A percentile compares a stretch with the other conserved stretches of the same genome.
Evolutionary conservation across 2,797 vertebrate species (phyloP).

Genomic region (Spinibarbus caldwelli): DNA sequence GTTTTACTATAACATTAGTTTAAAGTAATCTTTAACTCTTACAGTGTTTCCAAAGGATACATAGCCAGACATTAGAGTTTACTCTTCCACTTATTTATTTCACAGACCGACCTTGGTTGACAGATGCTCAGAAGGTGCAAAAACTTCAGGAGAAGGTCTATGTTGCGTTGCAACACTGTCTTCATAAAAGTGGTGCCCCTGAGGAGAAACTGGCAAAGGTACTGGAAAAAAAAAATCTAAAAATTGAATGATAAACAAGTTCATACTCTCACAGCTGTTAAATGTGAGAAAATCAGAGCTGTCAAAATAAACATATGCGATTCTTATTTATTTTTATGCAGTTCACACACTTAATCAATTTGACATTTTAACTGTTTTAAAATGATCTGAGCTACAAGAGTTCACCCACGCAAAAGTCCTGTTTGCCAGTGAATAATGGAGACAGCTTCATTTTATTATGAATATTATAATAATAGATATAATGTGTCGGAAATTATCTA

Average conservation of each 20-base stretch:
- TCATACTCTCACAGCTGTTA: constrained; percentile 1
- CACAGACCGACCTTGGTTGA: constrained; percentile 88
- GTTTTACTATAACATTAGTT: constrained; percentile 10
- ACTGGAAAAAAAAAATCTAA: constrained; percentile 25
- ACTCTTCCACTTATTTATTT: not conserved
- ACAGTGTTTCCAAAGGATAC: not conserved
- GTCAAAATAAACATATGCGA: not conserved
- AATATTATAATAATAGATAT: not conserved
- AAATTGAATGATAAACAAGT: not conserved
- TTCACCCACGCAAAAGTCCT: not conserved
- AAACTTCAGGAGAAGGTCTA: constrained; percentile 91
- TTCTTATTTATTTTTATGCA: not conserved
- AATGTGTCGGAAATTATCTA: not conserved
- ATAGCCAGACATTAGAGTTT: not conserved
- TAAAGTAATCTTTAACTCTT: not conserved
- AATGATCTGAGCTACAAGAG: not conserved
- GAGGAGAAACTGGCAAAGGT: constrained; percentile 92
- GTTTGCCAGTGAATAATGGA: not conserved
- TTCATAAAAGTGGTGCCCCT: constrained; percentile 81
- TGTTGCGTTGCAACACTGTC: constrained; percentile 84
- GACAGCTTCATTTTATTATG: not conserved
- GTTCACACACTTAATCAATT: not conserved
- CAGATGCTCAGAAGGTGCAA: constrained; percentile 86
- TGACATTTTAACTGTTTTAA: constrained; percentile 4
- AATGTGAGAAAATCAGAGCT: not conserved